phyloP scores from a whole-genome alignment of 2,113 vertebrate genomes.

The Pangasianodon hypophthalmus region DNA sequence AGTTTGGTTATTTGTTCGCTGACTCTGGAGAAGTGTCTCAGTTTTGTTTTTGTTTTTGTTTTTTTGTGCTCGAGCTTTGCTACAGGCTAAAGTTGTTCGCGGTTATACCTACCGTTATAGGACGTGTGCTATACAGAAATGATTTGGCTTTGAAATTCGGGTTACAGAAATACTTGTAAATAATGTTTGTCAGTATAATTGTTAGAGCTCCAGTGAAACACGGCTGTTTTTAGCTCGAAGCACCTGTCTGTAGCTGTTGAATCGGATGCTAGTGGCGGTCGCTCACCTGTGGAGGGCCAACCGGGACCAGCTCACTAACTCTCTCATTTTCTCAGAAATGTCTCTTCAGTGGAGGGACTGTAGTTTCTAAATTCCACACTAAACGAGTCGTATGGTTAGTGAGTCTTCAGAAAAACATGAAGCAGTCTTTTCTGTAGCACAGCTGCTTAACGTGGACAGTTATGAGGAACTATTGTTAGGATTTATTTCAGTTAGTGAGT shows the following conservation, averaged over 20 bases:
- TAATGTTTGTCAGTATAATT: not conserved
- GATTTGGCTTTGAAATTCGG: not conserved
- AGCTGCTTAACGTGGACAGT: not conserved
- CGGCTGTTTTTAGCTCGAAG: not conserved
- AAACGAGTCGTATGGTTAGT: not conserved
- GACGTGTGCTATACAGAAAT: not conserved
- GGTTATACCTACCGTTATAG: not conserved
- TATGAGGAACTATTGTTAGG: not conserved
- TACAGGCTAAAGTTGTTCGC: not conserved
- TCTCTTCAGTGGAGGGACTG: not conserved
- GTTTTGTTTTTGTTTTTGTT: not conserved
- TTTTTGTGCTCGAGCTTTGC: not conserved
- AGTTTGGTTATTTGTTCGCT: not conserved
- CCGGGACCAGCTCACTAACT: not conserved
- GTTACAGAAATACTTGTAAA: not conserved
- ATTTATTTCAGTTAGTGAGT: not conserved
- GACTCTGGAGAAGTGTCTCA: not conserved
- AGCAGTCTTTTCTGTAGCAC: not conserved
- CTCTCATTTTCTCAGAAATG: not conserved
- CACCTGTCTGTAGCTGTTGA: not conserved
- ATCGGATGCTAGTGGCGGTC: slow-evolving; percentile 1
- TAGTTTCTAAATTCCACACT: too few relatives aligned
- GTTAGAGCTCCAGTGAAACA: not conserved
- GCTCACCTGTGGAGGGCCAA: not conserved
- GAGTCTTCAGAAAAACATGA: not conserved